Evolutionary conservation across 2,888 invertebrate species (phyloP).

Genomic region (Sminthurinus aureus): DNA sequence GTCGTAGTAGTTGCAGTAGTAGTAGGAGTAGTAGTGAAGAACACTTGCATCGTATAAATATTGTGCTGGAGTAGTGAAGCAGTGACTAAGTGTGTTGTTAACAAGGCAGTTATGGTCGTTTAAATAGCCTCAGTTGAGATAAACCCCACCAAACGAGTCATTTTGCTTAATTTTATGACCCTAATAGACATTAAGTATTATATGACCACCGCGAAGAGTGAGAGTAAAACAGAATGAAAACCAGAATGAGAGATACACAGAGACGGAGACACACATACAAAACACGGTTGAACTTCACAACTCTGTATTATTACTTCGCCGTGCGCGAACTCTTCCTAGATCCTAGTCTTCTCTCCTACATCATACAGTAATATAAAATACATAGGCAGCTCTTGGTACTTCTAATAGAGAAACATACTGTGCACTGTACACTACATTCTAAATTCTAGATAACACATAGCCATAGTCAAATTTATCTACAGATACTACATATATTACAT

Average conservation of each 20-base stretch:
- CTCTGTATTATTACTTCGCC: background rate
- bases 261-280: too few species aligned
- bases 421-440: background rate
- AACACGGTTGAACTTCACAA: too few species aligned
- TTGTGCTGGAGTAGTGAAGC: background rate
- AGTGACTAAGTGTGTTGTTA: constrained; percentile 41
- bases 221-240: constrained; percentile 1
- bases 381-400: too few species aligned
- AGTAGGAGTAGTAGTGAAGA: background rate
- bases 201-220: constrained; percentile 33
- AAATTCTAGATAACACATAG: background rate
- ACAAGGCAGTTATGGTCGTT: constrained; percentile 49
- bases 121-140: constrained; percentile 46
- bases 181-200: constrained; percentile 53
- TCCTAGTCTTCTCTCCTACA: background rate
- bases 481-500: background rate
- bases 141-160: constrained; percentile 48
- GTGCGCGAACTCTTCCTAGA: background rate
- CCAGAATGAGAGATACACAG: too few species aligned
- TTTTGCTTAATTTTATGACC: constrained; percentile 54
- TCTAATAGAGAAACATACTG: too few species aligned
- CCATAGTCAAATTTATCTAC: background rate
- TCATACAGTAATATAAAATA: too few species aligned
- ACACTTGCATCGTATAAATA: background rate
- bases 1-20: background rate